Evolutionary conservation across 2,113 vertebrate genomes (phyloP).

Genomic region (Acinonyx jubatus): DNA sequence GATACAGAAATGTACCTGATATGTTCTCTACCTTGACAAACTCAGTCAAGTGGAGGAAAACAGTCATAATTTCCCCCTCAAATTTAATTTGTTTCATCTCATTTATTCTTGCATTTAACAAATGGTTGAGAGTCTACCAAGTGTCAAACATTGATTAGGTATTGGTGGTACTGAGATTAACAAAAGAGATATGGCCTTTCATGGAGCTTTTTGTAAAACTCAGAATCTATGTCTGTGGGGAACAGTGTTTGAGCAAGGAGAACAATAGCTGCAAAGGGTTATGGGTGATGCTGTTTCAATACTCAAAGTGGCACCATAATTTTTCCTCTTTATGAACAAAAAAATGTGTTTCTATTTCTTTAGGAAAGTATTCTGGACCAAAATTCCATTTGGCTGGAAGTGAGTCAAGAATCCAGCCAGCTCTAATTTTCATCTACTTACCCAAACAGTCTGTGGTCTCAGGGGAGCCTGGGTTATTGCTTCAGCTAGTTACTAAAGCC

Average conservation of each 20-base stretch:
- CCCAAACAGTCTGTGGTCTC: not conserved
- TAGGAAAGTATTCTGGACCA: not conserved
- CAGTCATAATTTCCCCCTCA: not conserved
- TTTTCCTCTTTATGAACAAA: not conserved
- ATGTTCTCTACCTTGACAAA: not conserved
- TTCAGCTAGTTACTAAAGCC: not conserved
- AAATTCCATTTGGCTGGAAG: not conserved
- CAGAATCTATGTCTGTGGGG: not conserved
- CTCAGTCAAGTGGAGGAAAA: not conserved
- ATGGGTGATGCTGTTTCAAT: not conserved
- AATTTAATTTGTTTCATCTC: slow-evolving; percentile 2
- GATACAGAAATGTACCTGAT: not conserved
- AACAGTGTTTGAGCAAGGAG: not conserved
- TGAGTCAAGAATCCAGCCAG: not conserved
- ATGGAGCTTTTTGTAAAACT: not conserved
- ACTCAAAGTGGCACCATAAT: not conserved
- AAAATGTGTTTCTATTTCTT: not conserved
- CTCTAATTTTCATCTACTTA: not conserved
- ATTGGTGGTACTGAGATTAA: not conserved
- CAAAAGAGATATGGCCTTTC: not conserved
- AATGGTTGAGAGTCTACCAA: not conserved
- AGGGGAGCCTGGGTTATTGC: not conserved
- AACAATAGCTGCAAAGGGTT: not conserved
- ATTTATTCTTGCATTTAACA: not conserved
- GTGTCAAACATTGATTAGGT: not conserved